A percentile compares a stretch with the other conserved stretches of the same genome.
phyloP scores from a whole-genome alignment of 1,140 invertebrate genomes.

The Adoxophyes honmai region DNA sequence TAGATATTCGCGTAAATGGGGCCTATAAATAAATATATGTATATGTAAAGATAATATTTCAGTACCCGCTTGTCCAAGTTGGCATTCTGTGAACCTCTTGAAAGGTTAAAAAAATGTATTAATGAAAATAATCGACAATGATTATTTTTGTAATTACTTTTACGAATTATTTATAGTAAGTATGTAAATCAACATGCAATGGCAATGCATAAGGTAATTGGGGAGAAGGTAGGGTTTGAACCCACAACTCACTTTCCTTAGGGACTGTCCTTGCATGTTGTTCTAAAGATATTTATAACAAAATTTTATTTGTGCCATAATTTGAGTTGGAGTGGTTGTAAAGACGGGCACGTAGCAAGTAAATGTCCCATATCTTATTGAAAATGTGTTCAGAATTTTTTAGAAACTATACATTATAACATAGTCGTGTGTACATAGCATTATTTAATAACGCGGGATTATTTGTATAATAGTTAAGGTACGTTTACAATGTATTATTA shows the following conservation, averaged over 20 bases:
- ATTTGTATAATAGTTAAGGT: slow-evolving; percentile 5
- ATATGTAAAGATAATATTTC: slow-evolving; percentile 9
- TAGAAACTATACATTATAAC: slow-evolving; percentile 47
- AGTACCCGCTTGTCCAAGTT: slow-evolving; percentile 1
- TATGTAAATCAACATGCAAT: no score
- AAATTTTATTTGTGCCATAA: slow-evolving; percentile 44
- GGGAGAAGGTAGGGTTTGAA: no score
- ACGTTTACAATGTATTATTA: no score
- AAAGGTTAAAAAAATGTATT: slow-evolving; percentile 24
- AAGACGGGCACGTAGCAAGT: slow-evolving; percentile 27
- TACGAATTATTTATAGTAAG: no score
- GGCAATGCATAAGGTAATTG: no score
- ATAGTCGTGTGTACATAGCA: slow-evolving; percentile 51
- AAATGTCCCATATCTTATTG: slow-evolving; percentile 62
- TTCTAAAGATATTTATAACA: slow-evolving; percentile 27
- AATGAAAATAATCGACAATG: slow-evolving; percentile 2
- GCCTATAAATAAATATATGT: slow-evolving; percentile 32
- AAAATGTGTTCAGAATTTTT: slow-evolving; percentile 70
- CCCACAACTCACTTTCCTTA: no score
- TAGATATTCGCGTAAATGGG: slow-evolving; percentile 28
- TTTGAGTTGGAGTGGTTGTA: slow-evolving; percentile 16
- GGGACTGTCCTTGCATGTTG: no score
- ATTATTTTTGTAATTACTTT: no score
- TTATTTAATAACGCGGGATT: slow-evolving; percentile 26
- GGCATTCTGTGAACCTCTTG: slow-evolving; percentile 23